Percentiles rank a stretch among this genome's conserved stretches.
Evolutionary conservation across 2,113 vertebrate genomes (phyloP).

Genomic region (Catharus bicknelli): DNA sequence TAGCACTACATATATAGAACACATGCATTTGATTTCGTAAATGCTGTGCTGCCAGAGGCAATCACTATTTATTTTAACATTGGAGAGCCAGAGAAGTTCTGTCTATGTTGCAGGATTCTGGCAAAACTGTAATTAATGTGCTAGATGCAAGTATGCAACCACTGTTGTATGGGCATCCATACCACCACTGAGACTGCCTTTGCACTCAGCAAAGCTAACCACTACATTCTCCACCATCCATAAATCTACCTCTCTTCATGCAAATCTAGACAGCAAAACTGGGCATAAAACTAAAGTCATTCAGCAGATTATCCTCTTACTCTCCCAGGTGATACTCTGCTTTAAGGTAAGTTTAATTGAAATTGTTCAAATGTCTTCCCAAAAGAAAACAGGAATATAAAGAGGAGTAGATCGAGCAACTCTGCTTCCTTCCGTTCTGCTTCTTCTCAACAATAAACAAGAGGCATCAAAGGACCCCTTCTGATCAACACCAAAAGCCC

Average conservation of each 20-base stretch:
- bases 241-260: background rate
- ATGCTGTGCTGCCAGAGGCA: constrained; percentile 22
- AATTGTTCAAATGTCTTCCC: background rate
- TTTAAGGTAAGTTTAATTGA: background rate
- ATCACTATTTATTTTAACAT: background rate
- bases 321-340: background rate
- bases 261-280: constrained; percentile 5
- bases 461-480: constrained; percentile 3
- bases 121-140: background rate
- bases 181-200: background rate
- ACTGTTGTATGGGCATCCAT: background rate
- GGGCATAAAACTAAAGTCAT: background rate
- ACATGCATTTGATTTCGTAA: background rate
- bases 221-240: background rate
- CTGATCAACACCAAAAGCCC: constrained; percentile 8
- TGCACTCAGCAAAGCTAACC: background rate
- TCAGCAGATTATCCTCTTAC: background rate
- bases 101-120: background rate
- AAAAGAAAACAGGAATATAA: constrained; percentile 1
- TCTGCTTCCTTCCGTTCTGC: background rate
- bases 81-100: background rate
- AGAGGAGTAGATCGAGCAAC: background rate
- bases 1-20: constrained; percentile 10
- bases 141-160: constrained; percentile 3
- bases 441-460: constrained; percentile 15